Evolutionary conservation across 2,113 vertebrate genomes (phyloP), one percentile per base, ranked within the genome.

Genomic region (Dasyornis broadbenti): DNA sequence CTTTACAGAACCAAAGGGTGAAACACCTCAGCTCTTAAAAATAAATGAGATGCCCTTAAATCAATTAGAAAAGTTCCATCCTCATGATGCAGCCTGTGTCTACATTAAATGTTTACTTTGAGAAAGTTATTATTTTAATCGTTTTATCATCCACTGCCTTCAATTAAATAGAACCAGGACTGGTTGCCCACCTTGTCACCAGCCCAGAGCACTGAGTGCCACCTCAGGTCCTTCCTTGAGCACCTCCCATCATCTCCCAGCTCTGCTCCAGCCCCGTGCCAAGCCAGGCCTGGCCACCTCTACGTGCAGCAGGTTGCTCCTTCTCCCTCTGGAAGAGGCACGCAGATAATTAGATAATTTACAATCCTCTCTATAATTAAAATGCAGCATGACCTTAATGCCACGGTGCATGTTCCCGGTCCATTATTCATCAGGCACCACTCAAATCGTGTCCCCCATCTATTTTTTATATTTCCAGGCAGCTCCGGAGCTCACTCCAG

Each of bases 211-310:
- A 49, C 47, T 23, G 47, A 49, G 22, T 47, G 20, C 7, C 45
- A 47, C 45, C 10, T 47, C 45, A 47, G 22, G 22, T 49, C 47
- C 47, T 49, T 23, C 47, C 47, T 13, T 13, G 22, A 23, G 12
- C 47, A 49, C 12, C 47, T 49, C 47, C 47, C 7, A 1, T 2
- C 64, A 39, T 1, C 50, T 59, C n/a, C 76, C 27, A 40, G 2
- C 50, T 60, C 61, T 15, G 27, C 2, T 2, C 35, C 45, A 44
- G 40, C 57, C 57, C 4, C 0, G 6, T 0, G 8, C 42, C 4
- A 7, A 77, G 54, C 35, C 77, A 19, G 50, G 52, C 44, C 39
- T 15, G 72, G 87, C 39, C 16, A 0, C 56, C 56, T 75, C 42
- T 33, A 7, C 8, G 1, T 8, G 61, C 81, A 49, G 52, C 13